Evolutionary conservation across 2,113 vertebrate species (phyloP).

Genomic region (Gallinago undulata): DNA sequence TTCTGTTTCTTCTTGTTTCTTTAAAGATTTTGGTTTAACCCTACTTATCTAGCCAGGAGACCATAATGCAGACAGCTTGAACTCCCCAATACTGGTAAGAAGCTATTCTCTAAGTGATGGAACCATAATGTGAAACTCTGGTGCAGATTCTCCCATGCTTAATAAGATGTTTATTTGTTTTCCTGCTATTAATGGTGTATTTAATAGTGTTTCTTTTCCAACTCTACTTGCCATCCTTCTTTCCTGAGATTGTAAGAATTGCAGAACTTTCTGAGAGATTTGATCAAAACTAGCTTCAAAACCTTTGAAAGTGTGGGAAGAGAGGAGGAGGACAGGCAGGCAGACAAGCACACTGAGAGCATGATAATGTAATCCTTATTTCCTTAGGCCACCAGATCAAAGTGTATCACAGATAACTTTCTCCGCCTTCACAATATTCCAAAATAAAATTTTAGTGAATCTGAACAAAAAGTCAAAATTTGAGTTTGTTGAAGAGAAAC

Average conservation of each 20-base stretch:
- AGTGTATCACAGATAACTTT: not conserved
- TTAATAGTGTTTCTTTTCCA: not conserved
- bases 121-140: not conserved
- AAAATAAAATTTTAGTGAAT: not conserved
- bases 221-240: not conserved
- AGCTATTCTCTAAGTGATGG: not conserved
- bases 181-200: not conserved
- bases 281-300: not conserved
- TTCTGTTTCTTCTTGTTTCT: not conserved
- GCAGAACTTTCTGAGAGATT: not conserved
- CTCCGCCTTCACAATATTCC: not conserved
- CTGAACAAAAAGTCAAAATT: not conserved
- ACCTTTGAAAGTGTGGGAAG: not conserved
- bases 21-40: not conserved
- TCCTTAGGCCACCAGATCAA: not conserved
- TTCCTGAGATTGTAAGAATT: not conserved
- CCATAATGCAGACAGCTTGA: not conserved
- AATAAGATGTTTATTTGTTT: not conserved
- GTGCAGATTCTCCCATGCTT: not conserved
- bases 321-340: not conserved
- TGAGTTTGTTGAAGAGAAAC: not conserved
- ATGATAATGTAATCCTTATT: not conserved
- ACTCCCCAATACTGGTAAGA: not conserved
- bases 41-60: not conserved
- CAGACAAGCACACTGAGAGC: not conserved